Evolutionary conservation across 2,797 vertebrate species (phyloP), one percentile per base, ranked within the genome.

Genomic region (Alosa sapidissima): DNA sequence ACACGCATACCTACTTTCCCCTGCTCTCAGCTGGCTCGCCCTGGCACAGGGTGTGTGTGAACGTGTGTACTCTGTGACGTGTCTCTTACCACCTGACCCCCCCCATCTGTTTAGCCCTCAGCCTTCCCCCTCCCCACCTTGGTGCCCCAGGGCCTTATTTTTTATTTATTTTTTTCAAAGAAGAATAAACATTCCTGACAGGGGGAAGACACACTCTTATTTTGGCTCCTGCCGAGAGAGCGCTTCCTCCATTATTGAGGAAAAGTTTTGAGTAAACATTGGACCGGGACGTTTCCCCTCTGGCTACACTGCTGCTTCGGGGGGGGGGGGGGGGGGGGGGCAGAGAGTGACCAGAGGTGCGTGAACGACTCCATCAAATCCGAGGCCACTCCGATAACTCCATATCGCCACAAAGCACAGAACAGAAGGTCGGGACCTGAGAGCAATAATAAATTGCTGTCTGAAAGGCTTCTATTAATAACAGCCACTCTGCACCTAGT

Each of bases 171-270:
- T 75, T 41, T 33, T 68, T 33, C 68, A 75, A 36, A 75, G 28
- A 68, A 36, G 89, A 89, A 88, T 83, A 90, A 90, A 85, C 86
- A 86, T 13, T 21, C 58, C 72, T 48, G 72, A 75, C 68, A 65
- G 85, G 28, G 45, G 85, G 62, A 85, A 88, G 55, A 89, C 48
- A 83, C 81, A n/a, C 47, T 78, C 41, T 87, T 88, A 84, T 85
- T 88, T 88, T 87, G 84, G 85, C 82, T 81, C 24, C 75, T 48
- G 65, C 78, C 83, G 47, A 62, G 24, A 51, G 82, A 52, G 58
- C 10, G 24, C 82, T 87, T 90, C 89, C 88, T 89, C 78, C 78
- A 83, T 72, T 83, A 87, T 90, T 87, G 48, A 90, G 90, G 88
- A 87, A 89, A 81, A 60, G 33, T 10, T 83, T 49, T 84, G 54